These are phyloP conservation scores for Bubalus kerabau DNA, from an alignment of 2,113 vertebrate genomes.

Conservation along the genomic window DNA sequence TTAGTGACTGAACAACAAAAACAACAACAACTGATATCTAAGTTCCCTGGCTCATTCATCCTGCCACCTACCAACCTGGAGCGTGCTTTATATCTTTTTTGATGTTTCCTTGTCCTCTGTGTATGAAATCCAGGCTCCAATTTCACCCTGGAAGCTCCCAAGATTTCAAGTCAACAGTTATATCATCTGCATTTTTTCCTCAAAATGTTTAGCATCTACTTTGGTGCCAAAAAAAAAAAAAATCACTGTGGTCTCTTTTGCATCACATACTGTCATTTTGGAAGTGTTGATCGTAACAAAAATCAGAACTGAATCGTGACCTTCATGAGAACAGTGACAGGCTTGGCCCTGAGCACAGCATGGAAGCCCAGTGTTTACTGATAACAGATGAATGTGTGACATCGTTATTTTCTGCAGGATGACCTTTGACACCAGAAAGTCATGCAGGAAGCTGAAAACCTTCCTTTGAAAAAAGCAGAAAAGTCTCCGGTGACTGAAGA, in stretches of 20 bases:
- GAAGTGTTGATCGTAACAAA: neutral
- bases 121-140: neutral
- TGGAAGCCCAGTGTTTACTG: neutral
- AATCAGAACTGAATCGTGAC: neutral
- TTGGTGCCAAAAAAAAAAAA: neutral
- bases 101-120: neutral
- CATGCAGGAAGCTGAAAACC: neutral
- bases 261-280: neutral
- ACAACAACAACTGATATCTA: neutral
- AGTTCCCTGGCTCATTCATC: neutral
- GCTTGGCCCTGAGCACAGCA: neutral
- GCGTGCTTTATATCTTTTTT: neutral
- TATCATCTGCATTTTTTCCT: neutral
- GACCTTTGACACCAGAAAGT: neutral
- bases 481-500: neutral
- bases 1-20: neutral
- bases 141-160: neutral
- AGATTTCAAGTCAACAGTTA: neutral
- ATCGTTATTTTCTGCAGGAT: neutral
- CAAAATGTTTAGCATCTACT: neutral
- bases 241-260: neutral
- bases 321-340: neutral
- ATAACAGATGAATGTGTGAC: neutral
- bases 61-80: neutral
- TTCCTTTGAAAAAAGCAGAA: neutral